Percentiles rank a stretch among this genome's conserved stretches.
Conservation (phyloP, 2,797 vertebrate species). For the Amniataba percoides region DNA sequence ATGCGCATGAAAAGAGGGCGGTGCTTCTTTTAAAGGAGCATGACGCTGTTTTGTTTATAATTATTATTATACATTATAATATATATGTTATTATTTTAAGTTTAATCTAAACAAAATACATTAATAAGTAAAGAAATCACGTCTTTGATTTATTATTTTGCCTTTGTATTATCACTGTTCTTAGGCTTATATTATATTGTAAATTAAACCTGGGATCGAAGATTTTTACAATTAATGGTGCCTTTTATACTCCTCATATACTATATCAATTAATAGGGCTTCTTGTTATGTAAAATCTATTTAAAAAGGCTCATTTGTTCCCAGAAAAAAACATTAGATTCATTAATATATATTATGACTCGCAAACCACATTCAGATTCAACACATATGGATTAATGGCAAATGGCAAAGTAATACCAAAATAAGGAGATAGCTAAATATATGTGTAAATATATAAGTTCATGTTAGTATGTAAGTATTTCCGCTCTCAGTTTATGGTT, state of each 20-base stretch:
- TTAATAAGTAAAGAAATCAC: no score
- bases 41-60: not conserved
- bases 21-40: constrained; percentile 54
- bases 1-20: not conserved
- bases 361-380: not conserved
- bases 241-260: no score
- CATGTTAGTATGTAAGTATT: not conserved
- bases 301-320: not conserved
- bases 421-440: not conserved
- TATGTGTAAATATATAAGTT: not conserved
- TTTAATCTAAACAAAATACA: no score
- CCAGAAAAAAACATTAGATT: not conserved
- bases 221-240: not conserved
- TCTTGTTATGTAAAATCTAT: not conserved
- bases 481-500: no score
- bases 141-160: not conserved
- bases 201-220: not conserved
- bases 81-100: no score
- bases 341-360: not conserved
- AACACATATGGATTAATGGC: no score
- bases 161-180: not conserved
- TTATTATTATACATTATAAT: no score
- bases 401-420: no score
- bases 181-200: no score
- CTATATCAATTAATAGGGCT: constrained; percentile 5